These are phyloP conservation scores for Lithobates pipiens DNA, from an alignment of 2,797 vertebrate genomes.

Conservation along the genomic window DNA sequence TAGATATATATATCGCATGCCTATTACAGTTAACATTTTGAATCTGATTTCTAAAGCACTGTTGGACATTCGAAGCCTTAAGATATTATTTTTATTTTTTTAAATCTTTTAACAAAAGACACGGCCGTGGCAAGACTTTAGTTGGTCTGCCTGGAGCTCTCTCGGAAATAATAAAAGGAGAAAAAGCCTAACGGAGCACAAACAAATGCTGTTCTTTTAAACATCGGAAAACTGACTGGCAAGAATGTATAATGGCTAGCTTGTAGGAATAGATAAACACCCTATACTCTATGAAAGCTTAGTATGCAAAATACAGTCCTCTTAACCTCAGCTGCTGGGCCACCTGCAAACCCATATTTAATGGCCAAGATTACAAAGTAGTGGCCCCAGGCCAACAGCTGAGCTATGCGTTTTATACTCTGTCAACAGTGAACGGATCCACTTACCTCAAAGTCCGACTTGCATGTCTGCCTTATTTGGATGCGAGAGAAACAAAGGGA, in stretches of 20 bases:
- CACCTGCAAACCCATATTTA: conserved; percentile 81
- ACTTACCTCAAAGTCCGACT: conserved; percentile 76
- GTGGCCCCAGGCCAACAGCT: conserved; percentile 75
- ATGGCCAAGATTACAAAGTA: conserved; percentile 81
- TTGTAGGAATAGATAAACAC: conserved; percentile 68
- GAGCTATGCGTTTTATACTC: conserved; percentile 78
- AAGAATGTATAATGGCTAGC: conserved; percentile 74
- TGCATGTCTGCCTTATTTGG: conserved; percentile 56
- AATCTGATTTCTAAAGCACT: conserved; percentile 37
- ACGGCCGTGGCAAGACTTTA: conserved; percentile 19
- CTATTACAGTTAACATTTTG: conserved; percentile 4
- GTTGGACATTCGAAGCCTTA: conserved; percentile 22
- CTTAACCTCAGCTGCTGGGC: conserved; percentile 74
- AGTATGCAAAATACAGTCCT: conserved; percentile 78
- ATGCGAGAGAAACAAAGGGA: conserved; percentile 29
- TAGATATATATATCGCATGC: not conserved
- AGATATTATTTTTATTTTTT: conserved; percentile 15
- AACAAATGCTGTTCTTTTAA: conserved; percentile 71
- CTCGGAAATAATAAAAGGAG: conserved; percentile 35
- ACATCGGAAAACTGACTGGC: conserved; percentile 67
- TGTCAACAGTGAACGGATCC: conserved; percentile 80
- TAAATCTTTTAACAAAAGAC: conserved; percentile 38
- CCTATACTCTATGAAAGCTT: conserved; percentile 72
- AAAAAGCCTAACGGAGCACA: conserved; percentile 63
- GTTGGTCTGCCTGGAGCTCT: conserved; percentile 25